phyloP scores from a whole-genome alignment of 2,888 invertebrate species.

The Sesia bembeciformis region DNA sequence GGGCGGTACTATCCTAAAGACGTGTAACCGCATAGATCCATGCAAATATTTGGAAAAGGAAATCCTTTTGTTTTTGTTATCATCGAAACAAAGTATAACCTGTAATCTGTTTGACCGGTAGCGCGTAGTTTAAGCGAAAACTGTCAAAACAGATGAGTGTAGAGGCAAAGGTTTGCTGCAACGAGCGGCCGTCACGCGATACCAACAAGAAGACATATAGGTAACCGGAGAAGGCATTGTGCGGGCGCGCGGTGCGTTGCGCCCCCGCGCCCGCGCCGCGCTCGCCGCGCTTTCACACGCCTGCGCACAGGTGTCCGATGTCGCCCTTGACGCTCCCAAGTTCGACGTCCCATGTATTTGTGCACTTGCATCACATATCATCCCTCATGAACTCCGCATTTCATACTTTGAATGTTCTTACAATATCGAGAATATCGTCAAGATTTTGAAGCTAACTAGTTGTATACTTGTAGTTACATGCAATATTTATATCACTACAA shows the following conservation, averaged over 20 bases:
- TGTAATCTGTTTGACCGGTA: too few species aligned
- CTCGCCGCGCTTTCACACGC: conserved; percentile 56
- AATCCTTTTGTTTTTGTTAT: too few species aligned
- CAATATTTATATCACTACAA: too few species aligned
- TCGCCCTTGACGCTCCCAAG: conserved; percentile 63
- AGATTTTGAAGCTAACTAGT: too few species aligned
- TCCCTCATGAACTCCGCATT: not conserved
- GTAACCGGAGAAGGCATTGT: conserved; percentile 71
- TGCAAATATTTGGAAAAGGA: too few species aligned
- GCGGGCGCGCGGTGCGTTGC: conserved; percentile 59
- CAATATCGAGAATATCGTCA: too few species aligned
- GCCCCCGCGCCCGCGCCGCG: conserved; percentile 16
- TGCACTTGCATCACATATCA: conserved; percentile 4
- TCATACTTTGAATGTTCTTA: too few species aligned
- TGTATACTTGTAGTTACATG: too few species aligned
- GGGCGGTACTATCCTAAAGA: too few species aligned
- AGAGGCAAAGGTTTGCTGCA: conserved; percentile 33
- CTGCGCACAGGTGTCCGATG: conserved; percentile 68
- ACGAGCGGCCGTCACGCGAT: conserved; percentile 47
- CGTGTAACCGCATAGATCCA: too few species aligned
- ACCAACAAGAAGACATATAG: conserved; percentile 51
- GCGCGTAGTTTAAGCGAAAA: conserved; percentile 34
- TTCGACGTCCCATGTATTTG: conserved; percentile 36
- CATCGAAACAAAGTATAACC: too few species aligned
- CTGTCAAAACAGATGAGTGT: conserved; percentile 59